These are phyloP conservation scores for Macrostomum lignano DNA, from an alignment of 1,140 invertebrate genomes.

Conservation along the genomic window DNA sequence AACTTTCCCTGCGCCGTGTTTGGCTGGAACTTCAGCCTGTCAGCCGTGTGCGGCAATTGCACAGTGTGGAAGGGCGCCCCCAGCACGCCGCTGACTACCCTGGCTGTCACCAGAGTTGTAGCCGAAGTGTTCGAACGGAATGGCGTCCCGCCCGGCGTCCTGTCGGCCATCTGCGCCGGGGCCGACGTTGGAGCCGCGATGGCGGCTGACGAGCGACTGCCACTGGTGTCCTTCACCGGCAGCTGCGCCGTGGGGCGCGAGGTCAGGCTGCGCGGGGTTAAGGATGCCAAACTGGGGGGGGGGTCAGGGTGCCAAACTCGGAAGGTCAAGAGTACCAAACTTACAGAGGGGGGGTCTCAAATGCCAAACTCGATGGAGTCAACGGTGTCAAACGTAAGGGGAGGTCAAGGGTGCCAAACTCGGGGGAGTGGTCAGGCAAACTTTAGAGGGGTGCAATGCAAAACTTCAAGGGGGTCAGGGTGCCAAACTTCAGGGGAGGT, in stretches of 20 bases:
- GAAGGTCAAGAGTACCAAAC: too few species aligned
- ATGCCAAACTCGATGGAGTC: too few species aligned
- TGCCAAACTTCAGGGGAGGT: too few species aligned
- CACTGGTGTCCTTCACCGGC: constrained; percentile 78
- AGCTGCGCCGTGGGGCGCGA: constrained; percentile 34
- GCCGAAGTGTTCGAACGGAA: constrained; percentile 36
- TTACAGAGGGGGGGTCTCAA: too few species aligned
- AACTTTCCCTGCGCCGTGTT: constrained; percentile 98
- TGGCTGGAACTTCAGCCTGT: constrained; percentile 91
- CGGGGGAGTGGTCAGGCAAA: too few species aligned
- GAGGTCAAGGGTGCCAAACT: too few species aligned
- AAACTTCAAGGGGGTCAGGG: too few species aligned
- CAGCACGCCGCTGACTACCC: constrained; percentile 56
- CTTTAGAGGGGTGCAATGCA: too few species aligned
- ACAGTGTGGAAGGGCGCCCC: constrained; percentile 82
- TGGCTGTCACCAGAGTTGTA: constrained; percentile 50
- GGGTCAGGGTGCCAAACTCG: too few species aligned
- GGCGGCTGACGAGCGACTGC: constrained; percentile 44
- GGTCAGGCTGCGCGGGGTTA: too few species aligned
- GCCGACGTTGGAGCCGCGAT: constrained; percentile 55
- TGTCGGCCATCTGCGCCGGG: constrained; percentile 55
- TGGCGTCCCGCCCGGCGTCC: constrained; percentile 55
- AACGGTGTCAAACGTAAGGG: too few species aligned
- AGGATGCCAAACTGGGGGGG: too few species aligned
- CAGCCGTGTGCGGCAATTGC: constrained; percentile 59